A percentile compares a stretch with the other conserved stretches of the same genome.
Evolutionary conservation across 2,797 vertebrate genomes (phyloP).

Genomic region (Myripristis murdjan): DNA sequence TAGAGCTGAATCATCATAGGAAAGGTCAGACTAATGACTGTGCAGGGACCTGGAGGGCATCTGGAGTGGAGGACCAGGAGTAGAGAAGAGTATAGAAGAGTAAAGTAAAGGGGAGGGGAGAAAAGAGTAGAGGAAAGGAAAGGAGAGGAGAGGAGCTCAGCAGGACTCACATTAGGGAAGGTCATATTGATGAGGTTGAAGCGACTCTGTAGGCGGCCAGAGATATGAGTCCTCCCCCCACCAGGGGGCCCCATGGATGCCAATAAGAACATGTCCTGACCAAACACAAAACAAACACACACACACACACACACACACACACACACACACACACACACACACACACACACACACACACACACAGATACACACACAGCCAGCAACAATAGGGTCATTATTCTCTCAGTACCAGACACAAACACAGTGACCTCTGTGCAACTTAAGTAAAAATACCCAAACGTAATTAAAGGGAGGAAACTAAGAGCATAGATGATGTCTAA

Average conservation of each 20-base stretch:
- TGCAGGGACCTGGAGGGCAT: not conserved
- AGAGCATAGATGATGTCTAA: not conserved
- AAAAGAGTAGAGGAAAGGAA: not conserved
- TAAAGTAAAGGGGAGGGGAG: not conserved
- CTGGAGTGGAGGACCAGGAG: not conserved
- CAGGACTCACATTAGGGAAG: constrained; percentile 88
- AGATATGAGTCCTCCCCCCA: constrained; percentile 90
- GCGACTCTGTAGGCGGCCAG: constrained; percentile 88
- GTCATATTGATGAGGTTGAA: constrained; percentile 95
- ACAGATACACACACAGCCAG: not conserved
- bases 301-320: constrained; percentile 2
- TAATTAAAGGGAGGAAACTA: not conserved
- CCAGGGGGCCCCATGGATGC: constrained; percentile 93
- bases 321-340: not conserved
- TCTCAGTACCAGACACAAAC: not conserved
- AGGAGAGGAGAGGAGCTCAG: constrained; percentile 2
- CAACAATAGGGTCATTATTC: not conserved
- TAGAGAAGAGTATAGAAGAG: not conserved
- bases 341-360: constrained; percentile 8
- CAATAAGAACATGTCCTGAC: constrained; percentile 91
- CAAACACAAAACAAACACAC: constrained; percentile 8
- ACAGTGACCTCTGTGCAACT: not conserved
- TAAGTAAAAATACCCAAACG: not conserved
- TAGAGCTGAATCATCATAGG: not conserved
- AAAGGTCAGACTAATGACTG: not conserved